phyloP scores from a whole-genome alignment of 2,888 invertebrate species.

The Drosophila tripunctata region DNA sequence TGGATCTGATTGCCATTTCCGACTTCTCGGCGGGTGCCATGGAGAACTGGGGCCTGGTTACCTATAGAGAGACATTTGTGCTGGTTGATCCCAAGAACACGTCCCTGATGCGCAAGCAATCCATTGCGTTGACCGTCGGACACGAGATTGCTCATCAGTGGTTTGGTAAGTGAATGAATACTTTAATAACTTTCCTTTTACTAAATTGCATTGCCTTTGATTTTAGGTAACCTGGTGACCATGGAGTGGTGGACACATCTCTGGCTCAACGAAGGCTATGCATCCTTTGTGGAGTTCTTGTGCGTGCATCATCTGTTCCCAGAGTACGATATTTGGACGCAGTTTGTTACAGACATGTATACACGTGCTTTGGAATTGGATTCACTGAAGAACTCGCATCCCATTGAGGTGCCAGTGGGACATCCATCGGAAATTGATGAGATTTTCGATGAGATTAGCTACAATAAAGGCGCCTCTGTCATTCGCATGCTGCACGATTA shows the following conservation, averaged over 20 bases:
- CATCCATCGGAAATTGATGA: constrained; percentile 98
- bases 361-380: constrained; percentile 94
- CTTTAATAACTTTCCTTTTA: neutral
- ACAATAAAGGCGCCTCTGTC: constrained; percentile 97
- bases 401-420: constrained; percentile 97
- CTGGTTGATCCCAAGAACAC: constrained; percentile 96
- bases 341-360: constrained; percentile 95
- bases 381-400: constrained; percentile 95
- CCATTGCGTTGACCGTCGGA: constrained; percentile 94
- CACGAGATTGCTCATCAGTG: constrained; percentile 99
- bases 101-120: constrained; percentile 92
- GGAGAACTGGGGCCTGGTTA: constrained; percentile 99
- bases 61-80: constrained; percentile 96
- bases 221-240: constrained; percentile 91
- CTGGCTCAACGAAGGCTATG: constrained; percentile 98
- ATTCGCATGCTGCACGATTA: constrained; percentile 97
- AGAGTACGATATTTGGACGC: constrained; percentile 98
- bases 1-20: constrained; percentile 97
- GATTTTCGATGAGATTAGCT: constrained; percentile 98
- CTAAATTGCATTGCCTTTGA: neutral
- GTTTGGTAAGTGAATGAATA: constrained; percentile 96
- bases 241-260: constrained; percentile 99
- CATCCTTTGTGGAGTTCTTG: constrained; percentile 97
- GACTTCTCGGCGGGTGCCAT: constrained; percentile 98
- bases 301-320: constrained; percentile 97